Base-by-base conservation (phyloP, 2,113 vertebrate species). In the Mustela lutreola region DNA sequence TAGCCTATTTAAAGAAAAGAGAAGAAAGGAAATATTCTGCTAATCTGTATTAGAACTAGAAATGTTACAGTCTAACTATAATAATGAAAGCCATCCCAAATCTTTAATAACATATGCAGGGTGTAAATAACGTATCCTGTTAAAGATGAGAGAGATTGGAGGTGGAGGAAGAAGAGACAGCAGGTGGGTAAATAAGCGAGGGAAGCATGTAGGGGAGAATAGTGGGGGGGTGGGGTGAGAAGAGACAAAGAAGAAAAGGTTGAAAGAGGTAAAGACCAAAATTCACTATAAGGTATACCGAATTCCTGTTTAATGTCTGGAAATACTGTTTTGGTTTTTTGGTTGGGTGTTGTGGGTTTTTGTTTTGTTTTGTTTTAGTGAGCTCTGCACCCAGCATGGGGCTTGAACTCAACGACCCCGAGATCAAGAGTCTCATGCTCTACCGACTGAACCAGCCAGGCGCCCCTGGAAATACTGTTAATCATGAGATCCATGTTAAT, bases 11-110 rank as follows among this genome's bases (percentile, higher is more conserved):
- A n/a, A 70, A 70, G n/a, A n/a, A 89, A 26, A 89, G 60, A 62
- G 60, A 67, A 67, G 26, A 94, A 93, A 94, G 22, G 16, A 62
- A 87, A 39, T 91, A 81, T 81, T 92, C 10, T 91, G 42, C 36
- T 95, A 82, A 91, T 93, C 33, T 96, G 19, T 16, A 53, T 95
- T 92, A 80, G 62, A 88, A 81, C 10, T 63, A 10, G 18, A 53
- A 81, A 39, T 63, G 31, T 94, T 92, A 71, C 73, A 36, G 33
- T 96, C 63, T 94, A 82, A 94, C 78, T 96, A 53, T 70, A 87
- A 76, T 24, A 90, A n/a, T 93, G 80, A 91, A 98, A 70, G 48
- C 78, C 39, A 91, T 93, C 65, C 24, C n/a, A 78, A 91, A 95
- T 89, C 15, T 73, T 94, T 78, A 89, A n/a, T 94, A 88, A 95